phyloP scores from a whole-genome alignment of 2,113 vertebrate genomes.

The Microtus ochrogaster region DNA sequence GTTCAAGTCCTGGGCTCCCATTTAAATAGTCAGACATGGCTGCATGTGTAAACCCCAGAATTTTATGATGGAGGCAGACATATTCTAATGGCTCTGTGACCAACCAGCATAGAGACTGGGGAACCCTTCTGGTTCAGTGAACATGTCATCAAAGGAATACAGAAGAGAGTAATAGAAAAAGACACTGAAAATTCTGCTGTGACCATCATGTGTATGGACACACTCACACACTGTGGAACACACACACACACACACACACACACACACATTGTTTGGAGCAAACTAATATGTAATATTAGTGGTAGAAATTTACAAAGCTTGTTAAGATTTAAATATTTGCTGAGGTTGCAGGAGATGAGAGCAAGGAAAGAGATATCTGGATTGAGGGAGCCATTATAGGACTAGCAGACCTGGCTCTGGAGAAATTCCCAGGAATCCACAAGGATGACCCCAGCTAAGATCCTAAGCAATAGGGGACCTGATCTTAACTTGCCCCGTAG shows the following conservation, averaged over 20 bases:
- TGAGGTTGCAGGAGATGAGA: no score
- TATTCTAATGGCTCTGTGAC: background rate
- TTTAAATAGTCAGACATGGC: background rate
- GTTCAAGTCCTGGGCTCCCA: background rate
- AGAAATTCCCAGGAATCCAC: no score
- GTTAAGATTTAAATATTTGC: background rate
- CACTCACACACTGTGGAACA: background rate
- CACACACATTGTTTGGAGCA: background rate
- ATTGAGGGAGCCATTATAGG: no score
- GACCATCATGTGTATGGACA: no score
- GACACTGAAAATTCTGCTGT: background rate
- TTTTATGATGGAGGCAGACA: background rate
- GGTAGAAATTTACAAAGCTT: conserved; percentile 9
- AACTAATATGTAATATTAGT: background rate
- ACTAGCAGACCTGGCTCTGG: no score
- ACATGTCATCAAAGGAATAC: background rate
- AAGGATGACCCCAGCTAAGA: no score
- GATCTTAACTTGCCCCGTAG: no score
- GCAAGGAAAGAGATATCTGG: no score
- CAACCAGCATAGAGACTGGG: no score
- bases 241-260: background rate
- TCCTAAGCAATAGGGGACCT: no score
- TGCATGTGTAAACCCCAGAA: background rate
- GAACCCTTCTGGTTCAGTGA: background rate
- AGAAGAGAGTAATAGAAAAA: background rate